Evolutionary conservation across 2,113 vertebrate species (phyloP), one percentile per base, ranked within the genome.

Genomic region (Otus sunia): DNA sequence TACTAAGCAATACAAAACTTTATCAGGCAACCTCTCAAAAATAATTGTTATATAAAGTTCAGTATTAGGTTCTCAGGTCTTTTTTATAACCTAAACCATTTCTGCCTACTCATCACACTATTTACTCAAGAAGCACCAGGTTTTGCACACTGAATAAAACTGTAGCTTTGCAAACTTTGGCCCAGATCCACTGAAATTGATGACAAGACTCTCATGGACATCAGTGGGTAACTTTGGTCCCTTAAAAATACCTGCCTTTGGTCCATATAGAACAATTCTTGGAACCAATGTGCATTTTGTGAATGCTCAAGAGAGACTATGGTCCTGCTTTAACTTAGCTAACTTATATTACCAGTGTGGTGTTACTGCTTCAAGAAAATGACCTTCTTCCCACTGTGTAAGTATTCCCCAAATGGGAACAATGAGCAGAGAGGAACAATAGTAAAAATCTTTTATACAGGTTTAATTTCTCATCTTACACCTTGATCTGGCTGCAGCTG

Each of bases 31-130:
- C 94, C 88, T 92, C 74, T 95, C 90, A 90, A 91, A 96, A 84
- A 92, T 36, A 93, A 49, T 90, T 92, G 72, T 87, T 92, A 37
- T 91, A 37, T 88, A 67, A 93, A 95, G 41, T 93, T 92, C 85
- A 72, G 2, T 88, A 94, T 91, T 95, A 86, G 74, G 68, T 95
- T 93, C 96, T 98, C 97, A 97, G 96, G 96, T 96, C 94, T 97
- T 94, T 97, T 97, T 91, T 96, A 95, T 96, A 97, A 91, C 82
- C 85, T 92, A 96, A 95, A 91, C 90, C 81, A 67, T 90, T 96
- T 92, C 87, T 96, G 89, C 92, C 87, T 90, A 92, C 6, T 87
- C 73, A 53, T 72, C 76, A 52, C 3, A 6, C 20, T 72, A 77
- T 82, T 79, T 94, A 66, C 43, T 82, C 69, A n/a, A 95, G 77